A percentile compares a stretch with the other conserved stretches of the same genome.
Conservation (phyloP, 2,113 vertebrate genomes). For the Pseudorhombus dupliciocellatus region DNA sequence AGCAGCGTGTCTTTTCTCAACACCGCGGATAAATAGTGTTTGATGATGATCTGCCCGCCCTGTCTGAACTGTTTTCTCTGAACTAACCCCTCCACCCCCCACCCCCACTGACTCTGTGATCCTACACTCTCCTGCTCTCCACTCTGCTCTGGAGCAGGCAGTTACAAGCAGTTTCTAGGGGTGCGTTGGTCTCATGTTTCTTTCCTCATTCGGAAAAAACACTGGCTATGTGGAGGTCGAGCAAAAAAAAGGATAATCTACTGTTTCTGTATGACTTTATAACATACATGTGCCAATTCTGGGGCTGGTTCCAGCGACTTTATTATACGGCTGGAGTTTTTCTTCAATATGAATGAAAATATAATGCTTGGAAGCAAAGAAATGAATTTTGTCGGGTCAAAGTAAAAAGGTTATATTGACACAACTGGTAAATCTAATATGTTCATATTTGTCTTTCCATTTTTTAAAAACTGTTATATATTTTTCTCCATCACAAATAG, state of each 20-base stretch:
- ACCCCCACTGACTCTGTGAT: slow-evolving; percentile 71
- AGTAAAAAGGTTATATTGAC: too few species aligned
- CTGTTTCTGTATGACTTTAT: neutral
- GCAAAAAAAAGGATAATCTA: neutral
- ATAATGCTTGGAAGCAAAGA: too few species aligned
- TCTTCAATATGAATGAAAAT: too few species aligned
- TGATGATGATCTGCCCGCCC: slow-evolving; percentile 37
- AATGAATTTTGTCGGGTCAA: too few species aligned
- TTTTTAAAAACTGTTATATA: neutral
- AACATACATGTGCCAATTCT: neutral
- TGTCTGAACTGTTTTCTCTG: slow-evolving; percentile 57
- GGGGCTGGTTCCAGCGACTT: neutral
- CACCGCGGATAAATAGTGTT: slow-evolving; percentile 30
- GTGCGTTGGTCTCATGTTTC: slow-evolving; percentile 72
- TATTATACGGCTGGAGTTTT: neutral
- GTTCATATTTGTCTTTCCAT: too few species aligned
- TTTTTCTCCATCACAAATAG: neutral
- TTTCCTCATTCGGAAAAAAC: slow-evolving; percentile 32
- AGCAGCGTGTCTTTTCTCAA: neutral
- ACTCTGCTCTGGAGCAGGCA: slow-evolving; percentile 78
- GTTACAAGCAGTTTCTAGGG: slow-evolving; percentile 77
- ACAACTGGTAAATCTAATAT: too few species aligned
- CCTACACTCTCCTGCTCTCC: slow-evolving; percentile 72
- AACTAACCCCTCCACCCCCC: slow-evolving; percentile 39
- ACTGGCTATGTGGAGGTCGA: neutral